Base-by-base conservation (phyloP, 1,140 invertebrate genomes). In the Aphelinus atriplicis region DNA sequence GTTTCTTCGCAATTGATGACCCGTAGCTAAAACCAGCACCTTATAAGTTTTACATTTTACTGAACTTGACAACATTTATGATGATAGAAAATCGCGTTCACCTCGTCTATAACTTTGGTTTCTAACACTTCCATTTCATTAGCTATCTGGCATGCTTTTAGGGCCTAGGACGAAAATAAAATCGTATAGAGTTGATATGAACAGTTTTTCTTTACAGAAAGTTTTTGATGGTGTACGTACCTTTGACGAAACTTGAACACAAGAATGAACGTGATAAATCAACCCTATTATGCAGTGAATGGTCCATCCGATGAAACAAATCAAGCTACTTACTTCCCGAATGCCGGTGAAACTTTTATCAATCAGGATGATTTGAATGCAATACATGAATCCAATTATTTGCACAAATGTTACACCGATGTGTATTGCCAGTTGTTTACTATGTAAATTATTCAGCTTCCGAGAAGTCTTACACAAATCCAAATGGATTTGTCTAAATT, bases 401-500 rank as follows among this genome's bases (percentile, higher is more conserved):
- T 77, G 71, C 2, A 78, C 7, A 5, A 81, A 78, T 0, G 75
- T 76, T 0, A 48, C 5, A 7, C 10, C 64, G 65, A 81, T 76
- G 3, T 77, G 72, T 1, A 80, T 3, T 0, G 79, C 48, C 6
- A 81, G 75, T 55, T 81, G 80, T 42, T 80, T n/a, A 1, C 79
- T 79, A 7, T 71, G 81, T 1, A 64, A 48, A 5, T 75, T 50
- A 57, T 81, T 84, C 0, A 77, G n/a, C 1, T 51, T 62, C 26
- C 61, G 73, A 26, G 72, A 68, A 6, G 73, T 76, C 57, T 71
- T 77, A 50, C 78, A 68, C 47, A 84, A 58, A 55, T 81, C 75
- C 3, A 83, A 69, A 46, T 84, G 81, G n/a, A 80, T 57, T 71
- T 81, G 78, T 46, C 82, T 84, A 45, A 2, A 50, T 3, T 62